These are phyloP conservation scores for Helicoverpa assulta DNA, from an alignment of 2,888 invertebrate species.

Conservation along the genomic window DNA sequence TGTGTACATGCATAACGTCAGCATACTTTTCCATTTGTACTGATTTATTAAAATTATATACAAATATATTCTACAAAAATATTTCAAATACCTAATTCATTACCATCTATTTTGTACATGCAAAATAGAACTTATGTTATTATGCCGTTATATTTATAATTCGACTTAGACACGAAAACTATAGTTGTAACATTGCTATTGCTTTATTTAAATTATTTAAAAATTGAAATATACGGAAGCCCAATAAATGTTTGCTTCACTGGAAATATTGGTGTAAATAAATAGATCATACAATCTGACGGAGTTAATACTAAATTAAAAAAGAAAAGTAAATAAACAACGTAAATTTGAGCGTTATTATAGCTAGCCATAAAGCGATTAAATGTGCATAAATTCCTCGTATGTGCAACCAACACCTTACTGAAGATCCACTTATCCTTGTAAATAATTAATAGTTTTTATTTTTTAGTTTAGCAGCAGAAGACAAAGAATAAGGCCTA, in stretches of 20 bases:
- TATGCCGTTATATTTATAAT: constrained; percentile 61
- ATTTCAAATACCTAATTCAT: constrained; percentile 62
- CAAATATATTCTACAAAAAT: constrained; percentile 68
- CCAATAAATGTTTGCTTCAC: constrained; percentile 61
- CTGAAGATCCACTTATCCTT: constrained; percentile 25
- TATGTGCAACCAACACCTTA: constrained; percentile 56
- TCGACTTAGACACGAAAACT: constrained; percentile 45
- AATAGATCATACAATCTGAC: constrained; percentile 43
- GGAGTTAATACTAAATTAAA: constrained; percentile 55
- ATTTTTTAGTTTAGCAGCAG: constrained; percentile 26
- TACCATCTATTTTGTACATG: constrained; percentile 69
- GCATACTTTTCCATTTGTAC: constrained; percentile 76
- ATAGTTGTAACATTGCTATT: constrained; percentile 51
- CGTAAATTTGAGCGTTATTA: constrained; percentile 66
- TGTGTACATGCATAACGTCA: constrained; percentile 55
- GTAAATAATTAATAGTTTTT: constrained; percentile 22
- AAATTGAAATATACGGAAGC: constrained; percentile 62
- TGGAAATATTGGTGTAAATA: constrained; percentile 60
- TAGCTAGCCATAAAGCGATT: constrained; percentile 54
- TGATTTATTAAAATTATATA: constrained; percentile 73
- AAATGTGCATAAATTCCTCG: constrained; percentile 55
- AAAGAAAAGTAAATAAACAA: constrained; percentile 56
- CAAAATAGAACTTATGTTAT: constrained; percentile 66
- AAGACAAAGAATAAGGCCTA: constrained; percentile 20
- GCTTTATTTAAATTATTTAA: constrained; percentile 35